Percentiles rank a stretch among this genome's conserved stretches.
These are phyloP conservation scores for Anodontia alba DNA, from an alignment of 2,888 invertebrate species.

Conservation along the genomic window DNA sequence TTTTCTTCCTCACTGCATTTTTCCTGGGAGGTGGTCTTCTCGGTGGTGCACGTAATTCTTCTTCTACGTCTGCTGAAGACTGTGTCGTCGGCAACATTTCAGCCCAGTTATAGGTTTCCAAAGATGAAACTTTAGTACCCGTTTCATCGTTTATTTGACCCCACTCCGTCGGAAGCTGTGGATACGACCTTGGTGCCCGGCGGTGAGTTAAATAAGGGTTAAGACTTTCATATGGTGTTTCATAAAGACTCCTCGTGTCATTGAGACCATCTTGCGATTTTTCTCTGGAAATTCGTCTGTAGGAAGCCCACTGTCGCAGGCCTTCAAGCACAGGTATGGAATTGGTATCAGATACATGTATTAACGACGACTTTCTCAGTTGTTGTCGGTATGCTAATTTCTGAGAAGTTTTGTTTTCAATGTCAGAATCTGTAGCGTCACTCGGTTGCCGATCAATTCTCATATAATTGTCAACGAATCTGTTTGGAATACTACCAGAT, in stretches of 20 bases:
- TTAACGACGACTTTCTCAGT: neutral
- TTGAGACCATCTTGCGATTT: neutral
- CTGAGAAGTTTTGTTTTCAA: neutral
- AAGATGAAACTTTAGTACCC: neutral
- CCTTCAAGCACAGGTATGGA: slow-evolving; percentile 2
- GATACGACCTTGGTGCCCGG: neutral
- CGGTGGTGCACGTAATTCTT: neutral
- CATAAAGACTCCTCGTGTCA: neutral
- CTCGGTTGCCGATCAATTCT: neutral
- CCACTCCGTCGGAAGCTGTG: neutral
- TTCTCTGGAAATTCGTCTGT: neutral
- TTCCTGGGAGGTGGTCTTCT: neutral
- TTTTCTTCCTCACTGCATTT: neutral
- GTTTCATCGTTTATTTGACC: neutral
- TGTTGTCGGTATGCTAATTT: neutral
- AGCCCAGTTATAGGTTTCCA: neutral
- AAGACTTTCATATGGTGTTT: neutral
- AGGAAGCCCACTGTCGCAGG: neutral
- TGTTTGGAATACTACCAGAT: neutral
- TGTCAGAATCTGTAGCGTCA: neutral
- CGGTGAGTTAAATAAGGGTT: neutral
- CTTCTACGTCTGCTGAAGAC: neutral
- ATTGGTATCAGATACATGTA: neutral
- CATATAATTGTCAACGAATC: neutral
- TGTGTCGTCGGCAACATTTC: neutral